Base-by-base conservation (phyloP, 2,888 invertebrate species). In the Aethes cnicana region DNA sequence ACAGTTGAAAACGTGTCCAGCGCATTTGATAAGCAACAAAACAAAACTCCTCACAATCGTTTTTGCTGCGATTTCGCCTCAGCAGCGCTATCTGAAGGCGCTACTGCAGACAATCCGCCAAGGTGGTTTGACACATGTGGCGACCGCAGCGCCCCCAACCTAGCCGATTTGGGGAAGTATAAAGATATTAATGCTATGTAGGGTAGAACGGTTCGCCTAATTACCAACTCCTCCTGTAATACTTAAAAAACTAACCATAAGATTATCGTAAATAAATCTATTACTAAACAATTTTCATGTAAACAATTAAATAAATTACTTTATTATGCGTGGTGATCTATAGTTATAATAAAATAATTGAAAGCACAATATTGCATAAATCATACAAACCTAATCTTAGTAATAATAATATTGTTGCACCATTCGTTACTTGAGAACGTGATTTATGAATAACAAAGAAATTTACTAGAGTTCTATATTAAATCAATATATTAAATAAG, bases 361-460 rank as follows among this genome's bases (percentile, higher is more conserved):
- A 12, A 11, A 6, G 5, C 11, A 11, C 11, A 25, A 8, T 23
- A 25, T n/a, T 21, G 21, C 11, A 39, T 17, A 5, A 33, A 26
- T 41, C 41, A 11, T 36, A 36, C 36, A 25, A 23, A 6, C 8
- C 28, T 43, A 50, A 28, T n/a, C 5, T 35, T 21, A n/a, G 42
- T 33, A 64, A 64, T 74, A 74, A 72, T 72, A 57, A 63, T 68
- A 77, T 63, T 64, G 78, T 80, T 79, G 82, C 82, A 82, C 82
- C 82, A 77, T 79, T 62, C 64, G 59, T 67, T 58, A 59, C 39
- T 6, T 9, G 14, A 39, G 4, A 25, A 32, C 18, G 14, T 8
- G 4, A 39, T 25, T 39, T 12, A 47, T 14, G 11, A 28, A 14
- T 14, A 21, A 36, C 4, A 18, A 28, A 36, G n/a, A 36, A 35